Conservation (phyloP, 92 coral and sea anemone species). For the Palythoa grandis region DNA sequence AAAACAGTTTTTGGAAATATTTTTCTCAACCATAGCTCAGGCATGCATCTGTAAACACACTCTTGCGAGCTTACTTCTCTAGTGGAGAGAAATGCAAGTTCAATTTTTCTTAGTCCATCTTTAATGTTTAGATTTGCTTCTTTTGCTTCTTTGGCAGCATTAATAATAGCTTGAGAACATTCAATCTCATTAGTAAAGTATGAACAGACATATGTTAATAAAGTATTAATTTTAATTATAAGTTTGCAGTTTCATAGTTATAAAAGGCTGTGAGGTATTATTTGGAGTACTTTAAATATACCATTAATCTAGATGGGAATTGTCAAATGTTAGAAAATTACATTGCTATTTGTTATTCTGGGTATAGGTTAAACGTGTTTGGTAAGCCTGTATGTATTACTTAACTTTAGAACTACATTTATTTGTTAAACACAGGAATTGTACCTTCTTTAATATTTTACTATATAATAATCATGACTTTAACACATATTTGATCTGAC, state of each 20-base stretch:
- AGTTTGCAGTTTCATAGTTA: slow-evolving; percentile 13
- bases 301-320: no score
- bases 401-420: background rate
- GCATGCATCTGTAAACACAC: background rate
- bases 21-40: background rate
- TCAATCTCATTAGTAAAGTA: no score
- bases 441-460: no score
- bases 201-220: no score
- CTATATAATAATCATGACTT: background rate
- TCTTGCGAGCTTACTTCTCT: background rate
- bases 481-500: background rate
- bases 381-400: background rate
- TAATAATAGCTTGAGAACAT: background rate
- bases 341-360: background rate
- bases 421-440: background rate
- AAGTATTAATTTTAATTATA: slow-evolving; percentile 3
- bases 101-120: background rate
- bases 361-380: background rate
- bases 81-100: background rate
- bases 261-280: slow-evolving; percentile 10
- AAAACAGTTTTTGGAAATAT: slow-evolving; percentile 11
- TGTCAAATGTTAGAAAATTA: background rate
- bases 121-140: no score
- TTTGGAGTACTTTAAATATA: background rate
- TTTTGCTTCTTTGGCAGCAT: no score